A percentile compares a stretch with the other conserved stretches of the same genome.
These are phyloP conservation scores for Xanthorhoe spadicearia DNA, from an alignment of 2,888 invertebrate species.

Conservation along the genomic window DNA sequence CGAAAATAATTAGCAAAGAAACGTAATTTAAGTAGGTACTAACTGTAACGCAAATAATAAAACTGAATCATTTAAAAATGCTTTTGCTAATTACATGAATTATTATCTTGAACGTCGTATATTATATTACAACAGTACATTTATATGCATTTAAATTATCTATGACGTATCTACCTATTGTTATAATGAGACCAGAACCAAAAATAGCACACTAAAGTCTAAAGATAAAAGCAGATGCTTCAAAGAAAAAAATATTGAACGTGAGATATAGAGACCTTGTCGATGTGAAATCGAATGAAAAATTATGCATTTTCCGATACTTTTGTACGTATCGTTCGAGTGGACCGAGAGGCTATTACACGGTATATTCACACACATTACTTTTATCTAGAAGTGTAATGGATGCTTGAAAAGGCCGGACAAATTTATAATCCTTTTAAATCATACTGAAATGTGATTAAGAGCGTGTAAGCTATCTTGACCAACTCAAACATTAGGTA, in stretches of 20 bases:
- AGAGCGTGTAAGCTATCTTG: no score
- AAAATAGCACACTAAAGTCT: not conserved
- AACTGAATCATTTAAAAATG: not conserved
- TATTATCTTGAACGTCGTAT: not conserved
- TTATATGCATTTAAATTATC: not conserved
- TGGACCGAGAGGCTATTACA: constrained; percentile 74
- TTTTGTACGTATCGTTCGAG: constrained; percentile 66
- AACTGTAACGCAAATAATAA: not conserved
- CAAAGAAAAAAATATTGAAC: constrained; percentile 22
- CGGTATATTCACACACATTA: constrained; percentile 63
- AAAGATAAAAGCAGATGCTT: not conserved
- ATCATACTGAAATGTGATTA: no score
- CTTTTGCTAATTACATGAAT: not conserved
- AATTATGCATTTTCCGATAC: constrained; percentile 81
- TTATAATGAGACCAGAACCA: not conserved
- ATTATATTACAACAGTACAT: constrained; percentile 1
- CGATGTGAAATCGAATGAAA: constrained; percentile 81
- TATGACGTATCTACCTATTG: not conserved
- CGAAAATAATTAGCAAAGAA: not conserved
- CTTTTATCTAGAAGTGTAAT: constrained; percentile 30
- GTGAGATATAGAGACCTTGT: constrained; percentile 52
- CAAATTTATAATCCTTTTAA: not conserved
- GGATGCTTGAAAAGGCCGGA: constrained; percentile 15
- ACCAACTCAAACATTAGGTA: no score
- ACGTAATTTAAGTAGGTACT: not conserved